These are phyloP conservation scores for Microcebus lehilahytsara DNA, from an alignment of 2,113 vertebrate genomes.

Conservation along the genomic window DNA sequence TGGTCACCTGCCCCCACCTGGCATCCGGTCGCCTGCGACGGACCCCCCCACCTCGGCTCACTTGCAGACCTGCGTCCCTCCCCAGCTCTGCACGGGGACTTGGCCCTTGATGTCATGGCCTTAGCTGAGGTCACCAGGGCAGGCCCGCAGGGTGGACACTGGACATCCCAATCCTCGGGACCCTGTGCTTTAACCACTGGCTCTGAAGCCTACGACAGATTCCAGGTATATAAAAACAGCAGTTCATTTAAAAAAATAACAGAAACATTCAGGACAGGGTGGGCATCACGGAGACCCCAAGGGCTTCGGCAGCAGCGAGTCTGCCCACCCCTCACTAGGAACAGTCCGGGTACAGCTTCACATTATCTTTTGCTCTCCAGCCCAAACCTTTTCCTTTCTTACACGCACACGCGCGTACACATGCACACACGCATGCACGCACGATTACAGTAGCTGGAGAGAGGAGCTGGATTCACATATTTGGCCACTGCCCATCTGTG, in stretches of 20 bases:
- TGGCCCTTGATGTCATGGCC: background rate
- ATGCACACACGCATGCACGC: background rate
- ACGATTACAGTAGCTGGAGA: background rate
- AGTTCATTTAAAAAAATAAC: conserved; percentile 37
- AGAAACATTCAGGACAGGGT: background rate
- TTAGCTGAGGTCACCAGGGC: background rate
- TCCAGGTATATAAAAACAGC: conserved; percentile 53
- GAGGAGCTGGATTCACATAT: conserved; percentile 47
- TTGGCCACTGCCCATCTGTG: background rate
- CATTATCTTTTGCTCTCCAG: conserved; percentile 40
- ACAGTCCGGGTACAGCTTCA: conserved; percentile 49
- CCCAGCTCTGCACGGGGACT: no score
- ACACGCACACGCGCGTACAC: fast-evolving
- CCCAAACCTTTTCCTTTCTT: background rate
- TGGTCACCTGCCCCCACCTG: background rate
- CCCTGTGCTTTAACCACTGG: background rate
- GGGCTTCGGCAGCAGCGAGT: background rate
- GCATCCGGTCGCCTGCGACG: background rate
- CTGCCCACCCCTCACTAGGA: background rate
- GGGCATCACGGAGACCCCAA: background rate
- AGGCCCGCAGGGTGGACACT: background rate
- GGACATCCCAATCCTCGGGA: background rate
- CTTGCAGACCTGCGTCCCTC: background rate
- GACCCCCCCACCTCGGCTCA: background rate
- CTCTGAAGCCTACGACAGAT: background rate